Conservation (phyloP, 2,113 vertebrate species). For the Nicator chloris region DNA sequence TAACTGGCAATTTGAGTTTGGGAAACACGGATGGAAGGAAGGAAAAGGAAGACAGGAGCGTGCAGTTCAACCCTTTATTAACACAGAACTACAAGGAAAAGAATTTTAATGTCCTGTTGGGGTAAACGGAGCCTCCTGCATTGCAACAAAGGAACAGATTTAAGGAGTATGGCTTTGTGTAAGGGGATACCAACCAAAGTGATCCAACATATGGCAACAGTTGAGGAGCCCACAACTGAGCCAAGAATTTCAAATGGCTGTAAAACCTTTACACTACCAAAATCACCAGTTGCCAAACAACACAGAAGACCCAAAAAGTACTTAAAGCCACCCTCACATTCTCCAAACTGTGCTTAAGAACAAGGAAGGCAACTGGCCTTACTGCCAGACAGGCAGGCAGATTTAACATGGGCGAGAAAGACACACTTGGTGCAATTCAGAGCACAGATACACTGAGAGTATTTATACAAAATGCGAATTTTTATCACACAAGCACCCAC, state of each 20-base stretch:
- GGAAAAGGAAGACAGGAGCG: fast-evolving
- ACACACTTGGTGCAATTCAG: neutral
- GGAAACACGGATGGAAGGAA: neutral
- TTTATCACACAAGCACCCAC: neutral
- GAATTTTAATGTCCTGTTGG: neutral
- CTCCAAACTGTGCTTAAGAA: neutral
- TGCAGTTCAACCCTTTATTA: neutral
- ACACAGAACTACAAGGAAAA: neutral
- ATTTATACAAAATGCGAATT: neutral
- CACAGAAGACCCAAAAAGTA: neutral
- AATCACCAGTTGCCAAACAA: neutral
- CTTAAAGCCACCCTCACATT: neutral
- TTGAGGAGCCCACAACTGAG: neutral
- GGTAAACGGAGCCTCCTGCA: neutral
- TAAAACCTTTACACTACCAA: neutral
- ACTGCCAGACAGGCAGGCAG: neutral
- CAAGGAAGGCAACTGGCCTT: neutral
- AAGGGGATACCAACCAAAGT: slow-evolving; percentile 7
- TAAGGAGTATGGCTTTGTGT: neutral
- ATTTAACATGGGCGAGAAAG: neutral
- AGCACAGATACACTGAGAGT: neutral
- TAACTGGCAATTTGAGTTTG: neutral
- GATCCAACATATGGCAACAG: slow-evolving; percentile 1
- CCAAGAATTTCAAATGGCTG: slow-evolving; percentile 30
- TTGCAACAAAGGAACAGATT: slow-evolving; percentile 15